Evolutionary conservation across 2,113 vertebrate species (phyloP), one percentile per base, ranked within the genome.

Genomic region (Malaclemys terrapin): DNA sequence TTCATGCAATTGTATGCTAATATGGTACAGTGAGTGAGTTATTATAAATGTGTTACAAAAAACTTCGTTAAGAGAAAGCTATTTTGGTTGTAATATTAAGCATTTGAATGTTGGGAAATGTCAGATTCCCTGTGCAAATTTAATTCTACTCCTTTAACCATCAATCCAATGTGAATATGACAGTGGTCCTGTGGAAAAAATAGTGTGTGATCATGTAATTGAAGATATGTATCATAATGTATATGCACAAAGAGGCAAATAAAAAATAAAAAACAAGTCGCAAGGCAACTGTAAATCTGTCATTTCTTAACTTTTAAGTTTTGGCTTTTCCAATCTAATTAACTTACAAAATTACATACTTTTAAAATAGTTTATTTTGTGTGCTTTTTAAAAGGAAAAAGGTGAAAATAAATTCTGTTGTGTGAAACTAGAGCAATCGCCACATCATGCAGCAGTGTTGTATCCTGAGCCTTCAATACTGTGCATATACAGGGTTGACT

Each of bases 81-180:
- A 35, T n/a, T 65, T 42, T 75, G n/a, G 22, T 45, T 75, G 79
- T 50, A 3, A 88, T 76, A 16, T 42, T 9, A 57, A 12, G 10
- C 25, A 22, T 62, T 50, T 89, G 38, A 86, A 59, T 89, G 0
- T 49, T 17, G 22, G 19, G 1, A n/a, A 38, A 79, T 49, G 78
- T 83, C 72, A 25, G 38, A n/a, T 35, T 25, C 47, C 45, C 86
- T 85, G 38, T 0, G 0, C 6, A 29, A 9, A 8, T 20, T 47
- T 89, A 9, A 3, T 79, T 45, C 84, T 95, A 5, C 52, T 17
- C 85, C 13, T 85, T 6, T 22, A 3, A 83, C 10, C 4, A 54
- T 75, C 35, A 80, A 50, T 27, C 19, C 10, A 57, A 45, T 65
- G 25, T 87, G 86, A 93, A 84, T 10, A 3, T 85, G 56, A 54